Percentiles rank a stretch among this genome's conserved stretches.
Evolutionary conservation across 2,797 vertebrate species (phyloP).

Genomic region (Pterois miles): DNA sequence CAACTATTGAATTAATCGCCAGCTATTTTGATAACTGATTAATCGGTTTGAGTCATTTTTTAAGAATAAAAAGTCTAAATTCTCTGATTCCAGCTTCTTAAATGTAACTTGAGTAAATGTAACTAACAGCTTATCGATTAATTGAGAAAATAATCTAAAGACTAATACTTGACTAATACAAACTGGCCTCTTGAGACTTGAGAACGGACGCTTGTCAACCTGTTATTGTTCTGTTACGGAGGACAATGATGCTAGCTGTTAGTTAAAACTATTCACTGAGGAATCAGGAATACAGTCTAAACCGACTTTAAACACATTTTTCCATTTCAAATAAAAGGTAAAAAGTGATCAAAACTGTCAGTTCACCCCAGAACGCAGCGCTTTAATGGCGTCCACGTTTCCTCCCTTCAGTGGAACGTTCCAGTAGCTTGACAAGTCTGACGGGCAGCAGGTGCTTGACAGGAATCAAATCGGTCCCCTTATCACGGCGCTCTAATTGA

Average conservation of each 20-base stretch:
- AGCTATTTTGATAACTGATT: too few species aligned
- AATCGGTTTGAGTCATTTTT: too few species aligned
- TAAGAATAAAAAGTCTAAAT: too few species aligned
- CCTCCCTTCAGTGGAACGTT: conserved; percentile 29
- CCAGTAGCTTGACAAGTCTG: conserved; percentile 52
- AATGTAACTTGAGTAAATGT: too few species aligned
- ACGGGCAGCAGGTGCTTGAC: conserved; percentile 76
- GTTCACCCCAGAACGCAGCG: not conserved
- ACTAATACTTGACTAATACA: too few species aligned
- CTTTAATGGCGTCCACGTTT: not conserved
- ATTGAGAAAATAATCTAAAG: too few species aligned
- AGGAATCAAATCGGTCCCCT: conserved; percentile 67
- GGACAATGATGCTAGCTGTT: not conserved
- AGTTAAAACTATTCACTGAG: not conserved
- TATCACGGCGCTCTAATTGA: conserved; percentile 76
- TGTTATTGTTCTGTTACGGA: not conserved
- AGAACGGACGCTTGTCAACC: not conserved
- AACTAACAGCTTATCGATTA: too few species aligned
- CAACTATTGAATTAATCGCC: too few species aligned
- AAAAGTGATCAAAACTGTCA: not conserved
- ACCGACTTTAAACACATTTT: not conserved
- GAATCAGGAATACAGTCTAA: fast-evolving
- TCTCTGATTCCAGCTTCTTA: too few species aligned
- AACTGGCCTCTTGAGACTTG: not conserved
- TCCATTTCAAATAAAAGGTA: not conserved